A percentile compares a stretch with the other conserved stretches of the same genome.
Conservation (phyloP, 2,797 vertebrate species). For the Crypturellus tataupa region DNA sequence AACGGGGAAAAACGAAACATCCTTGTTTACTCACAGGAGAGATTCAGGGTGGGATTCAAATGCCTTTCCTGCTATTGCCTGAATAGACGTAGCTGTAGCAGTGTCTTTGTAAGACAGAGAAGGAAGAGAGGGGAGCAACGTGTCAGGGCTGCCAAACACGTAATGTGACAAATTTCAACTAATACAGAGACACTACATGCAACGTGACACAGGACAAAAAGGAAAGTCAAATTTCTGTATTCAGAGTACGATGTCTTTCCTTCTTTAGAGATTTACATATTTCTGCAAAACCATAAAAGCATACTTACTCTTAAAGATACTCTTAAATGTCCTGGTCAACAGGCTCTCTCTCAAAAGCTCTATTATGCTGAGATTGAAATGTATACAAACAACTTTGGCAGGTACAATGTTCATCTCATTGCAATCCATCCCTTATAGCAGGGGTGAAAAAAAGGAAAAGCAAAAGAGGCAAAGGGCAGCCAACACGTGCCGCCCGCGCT, state of each 20-base stretch:
- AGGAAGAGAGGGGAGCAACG: not conserved
- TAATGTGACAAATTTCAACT: not conserved
- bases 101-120: not conserved
- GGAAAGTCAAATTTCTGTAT: not conserved
- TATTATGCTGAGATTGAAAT: not conserved
- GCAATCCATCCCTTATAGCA: not conserved
- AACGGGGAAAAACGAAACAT: not conserved
- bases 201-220: not conserved
- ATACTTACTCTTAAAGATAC: too few species aligned
- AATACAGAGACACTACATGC: not conserved
- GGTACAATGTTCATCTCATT: fast-evolving
- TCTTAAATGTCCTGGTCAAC: not conserved
- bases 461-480: not conserved
- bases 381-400: not conserved
- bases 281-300: not conserved
- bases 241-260: not conserved
- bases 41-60: not conserved
- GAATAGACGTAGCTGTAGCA: not conserved
- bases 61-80: not conserved
- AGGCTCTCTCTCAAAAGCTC: not conserved
- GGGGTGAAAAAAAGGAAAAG: not conserved
- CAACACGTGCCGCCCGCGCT: fast-evolving
- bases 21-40: conserved; percentile 45
- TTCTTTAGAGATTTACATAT: not conserved
- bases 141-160: conserved; percentile 19